These are phyloP conservation scores for Meleagris gallopavo DNA, from an alignment of 2,113 vertebrate species.

Conservation along the genomic window DNA sequence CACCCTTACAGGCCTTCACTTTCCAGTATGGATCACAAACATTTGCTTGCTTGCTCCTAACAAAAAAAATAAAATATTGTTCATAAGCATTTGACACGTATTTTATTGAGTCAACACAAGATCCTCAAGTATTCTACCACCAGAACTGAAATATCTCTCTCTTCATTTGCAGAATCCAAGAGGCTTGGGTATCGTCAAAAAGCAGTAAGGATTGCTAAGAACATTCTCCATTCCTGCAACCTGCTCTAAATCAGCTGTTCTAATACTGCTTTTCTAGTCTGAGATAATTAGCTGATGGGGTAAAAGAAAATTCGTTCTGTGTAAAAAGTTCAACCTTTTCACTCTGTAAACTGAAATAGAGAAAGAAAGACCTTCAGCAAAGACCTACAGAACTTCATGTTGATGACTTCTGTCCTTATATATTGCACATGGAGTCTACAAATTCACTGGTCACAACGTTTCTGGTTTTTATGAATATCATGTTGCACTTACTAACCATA, in stretches of 20 bases:
- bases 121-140: not conserved
- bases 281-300: not conserved
- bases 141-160: not conserved
- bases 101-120: not conserved
- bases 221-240: not conserved
- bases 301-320: not conserved
- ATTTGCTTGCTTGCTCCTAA: not conserved
- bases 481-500: not conserved
- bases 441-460: not conserved
- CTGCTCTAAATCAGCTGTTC: not conserved
- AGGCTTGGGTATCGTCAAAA: not conserved
- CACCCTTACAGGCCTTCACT: not conserved
- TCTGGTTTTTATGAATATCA: not conserved
- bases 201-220: not conserved
- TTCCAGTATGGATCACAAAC: not conserved
- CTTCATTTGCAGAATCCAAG: not conserved
- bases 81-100: not conserved
- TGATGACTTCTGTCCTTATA: not conserved
- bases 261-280: not conserved
- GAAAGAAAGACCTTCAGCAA: not conserved
- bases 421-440: not conserved
- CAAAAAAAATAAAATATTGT: not conserved
- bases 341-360: not conserved
- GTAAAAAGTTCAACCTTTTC: not conserved
- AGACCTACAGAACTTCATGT: not conserved